Percentiles rank a stretch among this genome's conserved stretches.
Evolutionary conservation across 2,113 vertebrate genomes (phyloP).

Genomic region (Epinephelus cyanopodus): DNA sequence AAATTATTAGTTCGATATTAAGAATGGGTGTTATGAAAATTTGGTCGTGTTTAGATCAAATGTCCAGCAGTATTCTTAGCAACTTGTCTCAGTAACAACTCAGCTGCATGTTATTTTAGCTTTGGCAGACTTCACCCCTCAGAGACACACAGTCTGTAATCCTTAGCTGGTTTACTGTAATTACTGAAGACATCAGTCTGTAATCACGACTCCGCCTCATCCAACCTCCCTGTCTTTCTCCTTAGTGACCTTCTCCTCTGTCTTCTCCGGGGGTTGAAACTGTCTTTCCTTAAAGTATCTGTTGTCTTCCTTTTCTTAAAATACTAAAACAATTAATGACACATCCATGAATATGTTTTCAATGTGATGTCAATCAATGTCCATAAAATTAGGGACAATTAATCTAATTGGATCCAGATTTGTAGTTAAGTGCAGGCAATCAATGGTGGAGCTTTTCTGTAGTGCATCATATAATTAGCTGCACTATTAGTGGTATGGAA

Average conservation of each 20-base stretch:
- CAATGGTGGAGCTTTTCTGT: neutral
- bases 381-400: neutral
- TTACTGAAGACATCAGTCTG: conserved; percentile 68
- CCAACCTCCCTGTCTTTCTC: conserved; percentile 10
- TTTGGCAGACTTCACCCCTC: conserved; percentile 19
- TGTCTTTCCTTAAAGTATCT: neutral
- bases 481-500: conserved; percentile 9
- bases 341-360: neutral
- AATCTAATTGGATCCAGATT: conserved; percentile 20
- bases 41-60: neutral
- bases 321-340: neutral
- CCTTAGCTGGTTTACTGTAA: conserved; percentile 69
- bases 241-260: neutral
- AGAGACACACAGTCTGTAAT: conserved; percentile 58
- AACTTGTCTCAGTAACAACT: neutral
- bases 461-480: conserved; percentile 8
- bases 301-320: neutral
- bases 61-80: neutral
- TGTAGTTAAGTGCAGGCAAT: neutral
- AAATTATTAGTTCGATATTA: neutral
- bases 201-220: conserved; percentile 44
- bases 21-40: neutral
- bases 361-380: neutral
- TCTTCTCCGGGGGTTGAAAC: neutral
- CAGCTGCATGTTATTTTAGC: conserved; percentile 26